Conservation (phyloP, 2,113 vertebrate genomes). For the Archocentrus centrarchus region DNA sequence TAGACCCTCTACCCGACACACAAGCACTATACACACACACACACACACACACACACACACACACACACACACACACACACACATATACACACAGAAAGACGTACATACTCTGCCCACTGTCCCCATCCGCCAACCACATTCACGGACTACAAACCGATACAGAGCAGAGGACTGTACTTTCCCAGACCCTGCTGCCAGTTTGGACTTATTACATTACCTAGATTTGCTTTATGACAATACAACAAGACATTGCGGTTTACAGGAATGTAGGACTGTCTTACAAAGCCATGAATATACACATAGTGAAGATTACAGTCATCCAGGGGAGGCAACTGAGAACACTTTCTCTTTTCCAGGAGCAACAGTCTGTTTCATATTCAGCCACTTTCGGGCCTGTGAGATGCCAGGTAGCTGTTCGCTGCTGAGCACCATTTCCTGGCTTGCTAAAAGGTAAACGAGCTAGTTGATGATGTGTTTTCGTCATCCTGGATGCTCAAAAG, state of each 20-base stretch:
- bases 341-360: slow-evolving; percentile 47
- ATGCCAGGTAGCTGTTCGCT: slow-evolving; percentile 6
- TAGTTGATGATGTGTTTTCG: not conserved
- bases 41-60: too few species aligned
- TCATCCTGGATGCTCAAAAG: not conserved
- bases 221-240: slow-evolving; percentile 60
- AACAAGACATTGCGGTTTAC: slow-evolving; percentile 49
- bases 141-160: slow-evolving; percentile 54
- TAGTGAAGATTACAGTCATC: slow-evolving; percentile 16
- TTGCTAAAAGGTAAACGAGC: slow-evolving; percentile 38
- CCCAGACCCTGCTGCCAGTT: slow-evolving; percentile 62
- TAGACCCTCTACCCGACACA: slow-evolving; percentile 28
- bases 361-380: slow-evolving; percentile 44
- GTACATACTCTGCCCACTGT: slow-evolving; percentile 38
- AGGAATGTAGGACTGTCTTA: slow-evolving; percentile 35
- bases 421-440: slow-evolving; percentile 30
- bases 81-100: slow-evolving; percentile 30
- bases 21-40: slow-evolving; percentile 38
- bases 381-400: slow-evolving; percentile 17
- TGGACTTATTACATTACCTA: slow-evolving; percentile 59
- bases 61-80: slow-evolving; percentile 35
- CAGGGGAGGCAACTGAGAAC: slow-evolving; percentile 37
- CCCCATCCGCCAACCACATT: slow-evolving; percentile 61
- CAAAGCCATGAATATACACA: slow-evolving; percentile 30
- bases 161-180: slow-evolving; percentile 61